These are phyloP conservation scores for Sorex araneus DNA, from an alignment of 2,113 vertebrate genomes.

Conservation along the genomic window DNA sequence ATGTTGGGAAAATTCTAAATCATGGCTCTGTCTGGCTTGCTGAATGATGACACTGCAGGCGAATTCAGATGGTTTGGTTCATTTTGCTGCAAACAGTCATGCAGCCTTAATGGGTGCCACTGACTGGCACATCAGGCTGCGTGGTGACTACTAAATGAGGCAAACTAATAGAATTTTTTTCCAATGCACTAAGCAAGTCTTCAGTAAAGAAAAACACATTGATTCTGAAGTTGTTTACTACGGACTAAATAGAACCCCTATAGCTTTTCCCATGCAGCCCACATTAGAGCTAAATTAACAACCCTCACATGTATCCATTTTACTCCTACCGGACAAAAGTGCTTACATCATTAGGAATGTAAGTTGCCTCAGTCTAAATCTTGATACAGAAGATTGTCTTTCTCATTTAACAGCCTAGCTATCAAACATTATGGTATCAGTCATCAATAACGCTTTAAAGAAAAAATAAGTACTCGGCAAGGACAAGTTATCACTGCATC, in stretches of 20 bases:
- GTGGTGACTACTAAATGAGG: conserved; percentile 74
- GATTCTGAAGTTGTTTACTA: conserved; percentile 76
- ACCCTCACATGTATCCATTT: conserved; percentile 61
- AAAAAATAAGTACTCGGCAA: conserved; percentile 71
- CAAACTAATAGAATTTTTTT: conserved; percentile 83
- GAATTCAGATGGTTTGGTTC: conserved; percentile 77
- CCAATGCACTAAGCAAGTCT: conserved; percentile 68
- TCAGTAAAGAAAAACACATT: conserved; percentile 75
- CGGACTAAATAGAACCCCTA: conserved; percentile 74
- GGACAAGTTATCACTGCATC: conserved; percentile 71
- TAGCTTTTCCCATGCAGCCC: conserved; percentile 59
- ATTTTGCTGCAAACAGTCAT: conserved; percentile 72
- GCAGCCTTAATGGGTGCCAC: conserved; percentile 66
- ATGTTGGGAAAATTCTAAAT: conserved; percentile 79
- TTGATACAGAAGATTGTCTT: conserved; percentile 76
- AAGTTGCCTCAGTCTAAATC: conserved; percentile 77
- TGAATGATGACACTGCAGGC: conserved; percentile 74
- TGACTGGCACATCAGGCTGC: conserved; percentile 24
- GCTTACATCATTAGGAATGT: conserved; percentile 78
- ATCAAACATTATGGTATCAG: conserved; percentile 82
- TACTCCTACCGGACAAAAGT: conserved; percentile 73
- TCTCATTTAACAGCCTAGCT: conserved; percentile 79
- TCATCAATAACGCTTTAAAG: conserved; percentile 75
- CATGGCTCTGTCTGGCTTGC: conserved; percentile 77
- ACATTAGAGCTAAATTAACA: conserved; percentile 82